Conservation (phyloP, 2,113 vertebrate species). For the Corvus hawaiiensis region DNA sequence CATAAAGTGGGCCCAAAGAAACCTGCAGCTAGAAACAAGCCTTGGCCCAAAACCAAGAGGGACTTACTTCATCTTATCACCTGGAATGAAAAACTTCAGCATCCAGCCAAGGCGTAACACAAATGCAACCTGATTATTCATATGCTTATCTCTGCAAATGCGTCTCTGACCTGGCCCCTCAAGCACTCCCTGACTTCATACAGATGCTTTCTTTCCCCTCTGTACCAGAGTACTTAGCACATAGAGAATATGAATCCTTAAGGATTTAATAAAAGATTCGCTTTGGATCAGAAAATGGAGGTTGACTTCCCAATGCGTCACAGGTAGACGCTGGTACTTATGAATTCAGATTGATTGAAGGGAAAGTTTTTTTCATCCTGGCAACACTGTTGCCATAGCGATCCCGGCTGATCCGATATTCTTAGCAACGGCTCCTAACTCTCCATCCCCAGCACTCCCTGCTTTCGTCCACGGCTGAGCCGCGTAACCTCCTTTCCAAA, state of each 20-base stretch:
- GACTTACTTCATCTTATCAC: background rate
- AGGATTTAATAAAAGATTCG: background rate
- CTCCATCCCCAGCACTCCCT: conserved; percentile 12
- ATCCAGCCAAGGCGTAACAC: background rate
- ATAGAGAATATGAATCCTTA: accelerated
- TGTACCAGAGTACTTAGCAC: background rate
- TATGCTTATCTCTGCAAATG: background rate
- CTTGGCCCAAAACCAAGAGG: background rate
- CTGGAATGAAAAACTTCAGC: background rate
- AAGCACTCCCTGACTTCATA: background rate
- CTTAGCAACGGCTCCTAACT: conserved; percentile 72
- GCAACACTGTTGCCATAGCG: conserved; percentile 74
- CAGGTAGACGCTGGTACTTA: conserved; percentile 34
- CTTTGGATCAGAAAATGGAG: background rate
- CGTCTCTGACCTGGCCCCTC: background rate
- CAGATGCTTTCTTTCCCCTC: background rate
- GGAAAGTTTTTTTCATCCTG: conserved; percentile 63
- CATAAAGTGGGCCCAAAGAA: background rate
- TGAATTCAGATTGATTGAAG: conserved; percentile 20
- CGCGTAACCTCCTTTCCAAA: conserved; percentile 20
- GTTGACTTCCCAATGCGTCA: background rate
- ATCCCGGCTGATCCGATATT: conserved; percentile 64
- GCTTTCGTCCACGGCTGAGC: conserved; percentile 33
- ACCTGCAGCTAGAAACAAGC: background rate
- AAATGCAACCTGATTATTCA: background rate